phyloP scores from a whole-genome alignment of 2,797 vertebrate genomes.

The Iguana delicatissima region DNA sequence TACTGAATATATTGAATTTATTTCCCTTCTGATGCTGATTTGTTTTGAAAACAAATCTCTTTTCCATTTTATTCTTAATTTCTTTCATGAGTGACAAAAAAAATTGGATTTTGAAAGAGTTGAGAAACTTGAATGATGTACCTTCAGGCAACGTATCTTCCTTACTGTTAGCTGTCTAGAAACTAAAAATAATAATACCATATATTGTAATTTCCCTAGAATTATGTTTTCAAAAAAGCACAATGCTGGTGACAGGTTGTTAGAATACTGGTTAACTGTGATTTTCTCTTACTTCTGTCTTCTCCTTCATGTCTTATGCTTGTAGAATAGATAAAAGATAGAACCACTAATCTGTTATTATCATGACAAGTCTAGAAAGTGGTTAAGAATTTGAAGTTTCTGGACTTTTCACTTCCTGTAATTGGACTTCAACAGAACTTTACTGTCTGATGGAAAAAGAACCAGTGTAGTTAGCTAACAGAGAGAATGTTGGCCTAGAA shows the following conservation, averaged over 20 bases:
- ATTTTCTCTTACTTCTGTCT: neutral
- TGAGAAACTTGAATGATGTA: neutral
- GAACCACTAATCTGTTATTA: neutral
- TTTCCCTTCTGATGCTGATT: too few species aligned
- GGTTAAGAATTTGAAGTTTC: neutral
- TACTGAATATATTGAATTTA: too few species aligned
- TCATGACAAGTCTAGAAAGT: neutral
- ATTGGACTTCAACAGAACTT: fast-evolving
- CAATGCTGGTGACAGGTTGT: neutral
- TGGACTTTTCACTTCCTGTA: neutral
- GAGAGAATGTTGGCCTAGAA: neutral
- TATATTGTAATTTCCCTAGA: neutral
- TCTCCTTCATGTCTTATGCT: neutral
- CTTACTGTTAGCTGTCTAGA: conserved; percentile 19
- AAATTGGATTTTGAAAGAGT: conserved; percentile 13
- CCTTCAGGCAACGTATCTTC: conserved; percentile 5
- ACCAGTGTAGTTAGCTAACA: neutral
- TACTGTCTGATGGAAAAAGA: neutral
- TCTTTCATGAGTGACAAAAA: conserved; percentile 11
- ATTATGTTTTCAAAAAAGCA: conserved; percentile 1
- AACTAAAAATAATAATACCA: neutral
- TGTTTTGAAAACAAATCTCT: neutral
- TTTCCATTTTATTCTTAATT: neutral
- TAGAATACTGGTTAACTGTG: neutral
- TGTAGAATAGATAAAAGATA: neutral